phyloP scores from a whole-genome alignment of 2,888 invertebrate species.

The Endomychus coccineus region DNA sequence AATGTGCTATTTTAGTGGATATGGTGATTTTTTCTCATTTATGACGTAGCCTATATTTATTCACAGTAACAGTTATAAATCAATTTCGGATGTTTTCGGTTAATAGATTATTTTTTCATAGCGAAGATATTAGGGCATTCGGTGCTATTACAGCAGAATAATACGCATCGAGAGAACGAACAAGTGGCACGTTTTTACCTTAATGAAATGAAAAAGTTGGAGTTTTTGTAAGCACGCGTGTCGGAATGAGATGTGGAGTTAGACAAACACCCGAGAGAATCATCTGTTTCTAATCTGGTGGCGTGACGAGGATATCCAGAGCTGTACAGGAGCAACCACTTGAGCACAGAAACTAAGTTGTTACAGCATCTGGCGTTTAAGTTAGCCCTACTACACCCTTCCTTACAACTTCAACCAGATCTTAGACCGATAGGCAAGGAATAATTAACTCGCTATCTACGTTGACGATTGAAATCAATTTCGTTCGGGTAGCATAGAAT shows the following conservation, averaged over 20 bases:
- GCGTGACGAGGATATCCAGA: conserved; percentile 13
- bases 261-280: conserved; percentile 17
- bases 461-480: conserved; percentile 26
- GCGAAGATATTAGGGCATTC: too few species aligned
- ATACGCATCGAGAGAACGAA: neutral
- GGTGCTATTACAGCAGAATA: too few species aligned
- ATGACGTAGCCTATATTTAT: too few species aligned
- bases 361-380: conserved; percentile 31
- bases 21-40: too few species aligned
- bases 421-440: conserved; percentile 2
- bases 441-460: too few species aligned
- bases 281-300: conserved; percentile 18
- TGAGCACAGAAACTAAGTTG: conserved; percentile 24
- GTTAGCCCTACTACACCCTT: conserved; percentile 21
- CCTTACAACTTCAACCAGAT: conserved; percentile 10
- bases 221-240: conserved; percentile 1
- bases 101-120: too few species aligned
- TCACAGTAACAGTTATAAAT: too few species aligned
- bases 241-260: conserved; percentile 3
- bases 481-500: too few species aligned
- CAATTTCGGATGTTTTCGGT: too few species aligned
- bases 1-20: too few species aligned
- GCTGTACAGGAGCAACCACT: conserved; percentile 23
- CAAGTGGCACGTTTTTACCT: conserved; percentile 1
- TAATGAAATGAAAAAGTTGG: conserved; percentile 1